Percentiles rank a stretch among this genome's conserved stretches.
Evolutionary conservation across 2,113 vertebrate species (phyloP).

Genomic region (Strix uralensis): DNA sequence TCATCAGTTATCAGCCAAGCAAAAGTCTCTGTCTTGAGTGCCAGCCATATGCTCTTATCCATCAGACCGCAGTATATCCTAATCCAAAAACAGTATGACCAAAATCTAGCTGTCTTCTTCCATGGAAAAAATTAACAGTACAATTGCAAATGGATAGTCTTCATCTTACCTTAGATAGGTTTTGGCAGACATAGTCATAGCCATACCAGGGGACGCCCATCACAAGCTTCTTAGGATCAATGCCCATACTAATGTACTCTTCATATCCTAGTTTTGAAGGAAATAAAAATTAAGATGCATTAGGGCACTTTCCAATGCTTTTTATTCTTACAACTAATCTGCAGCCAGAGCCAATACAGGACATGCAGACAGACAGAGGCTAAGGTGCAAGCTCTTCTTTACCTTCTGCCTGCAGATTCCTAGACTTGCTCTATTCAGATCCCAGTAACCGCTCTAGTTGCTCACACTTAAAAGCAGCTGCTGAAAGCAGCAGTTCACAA

Average conservation of each 20-base stretch:
- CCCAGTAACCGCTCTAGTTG: not conserved
- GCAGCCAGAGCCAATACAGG: not conserved
- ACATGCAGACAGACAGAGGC: not conserved
- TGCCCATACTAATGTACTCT: conserved; percentile 82
- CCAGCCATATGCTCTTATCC: not conserved
- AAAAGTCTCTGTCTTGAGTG: not conserved
- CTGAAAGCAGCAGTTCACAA: not conserved
- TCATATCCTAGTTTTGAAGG: conserved; percentile 80
- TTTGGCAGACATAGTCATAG: conserved; percentile 90
- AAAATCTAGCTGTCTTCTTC: not conserved
- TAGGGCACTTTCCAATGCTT: not conserved
- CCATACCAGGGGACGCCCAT: conserved; percentile 99
- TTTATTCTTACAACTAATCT: not conserved
- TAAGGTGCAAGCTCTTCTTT: not conserved
- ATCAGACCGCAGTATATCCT: not conserved
- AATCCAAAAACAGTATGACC: not conserved
- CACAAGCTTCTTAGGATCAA: conserved; percentile 87
- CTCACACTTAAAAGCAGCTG: not conserved
- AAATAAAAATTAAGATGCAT: conserved; percentile 3
- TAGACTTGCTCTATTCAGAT: not conserved
- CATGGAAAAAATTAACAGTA: not conserved
- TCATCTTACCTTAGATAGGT: conserved; percentile 80
- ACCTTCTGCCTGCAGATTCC: not conserved
- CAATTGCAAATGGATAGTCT: not conserved
- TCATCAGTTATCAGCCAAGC: not conserved